phyloP scores from a whole-genome alignment of 2,113 vertebrate species.

The Nibea coibor region DNA sequence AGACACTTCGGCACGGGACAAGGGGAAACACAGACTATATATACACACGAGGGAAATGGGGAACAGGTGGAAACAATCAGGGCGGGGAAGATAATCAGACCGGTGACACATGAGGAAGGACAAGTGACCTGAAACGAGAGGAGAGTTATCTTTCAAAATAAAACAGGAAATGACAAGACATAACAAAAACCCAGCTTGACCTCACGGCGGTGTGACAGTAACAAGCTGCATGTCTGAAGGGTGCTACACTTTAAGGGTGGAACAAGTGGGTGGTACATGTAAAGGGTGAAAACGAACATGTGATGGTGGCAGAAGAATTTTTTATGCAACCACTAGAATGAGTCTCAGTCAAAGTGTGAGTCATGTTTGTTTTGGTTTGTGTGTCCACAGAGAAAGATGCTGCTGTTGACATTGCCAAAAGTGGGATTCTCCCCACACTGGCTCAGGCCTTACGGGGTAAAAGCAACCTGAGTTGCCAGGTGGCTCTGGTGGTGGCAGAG shows the following conservation, averaged over 20 bases:
- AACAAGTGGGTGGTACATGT: neutral
- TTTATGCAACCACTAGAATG: neutral
- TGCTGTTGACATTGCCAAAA: constrained; percentile 78
- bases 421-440: constrained; percentile 83
- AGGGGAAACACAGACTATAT: too few relatives aligned
- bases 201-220: too few relatives aligned
- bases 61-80: too few relatives aligned
- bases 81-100: too few relatives aligned
- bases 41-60: too few relatives aligned
- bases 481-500: constrained; percentile 88
- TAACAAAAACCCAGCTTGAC: too few relatives aligned
- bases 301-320: neutral
- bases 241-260: neutral
- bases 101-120: too few relatives aligned
- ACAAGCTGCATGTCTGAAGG: neutral
- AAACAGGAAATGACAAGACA: too few relatives aligned
- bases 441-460: constrained; percentile 81
- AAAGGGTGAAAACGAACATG: neutral
- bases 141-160: too few relatives aligned
- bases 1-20: too few relatives aligned
- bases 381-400: constrained; percentile 83
- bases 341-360: neutral
- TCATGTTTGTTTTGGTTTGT: neutral
- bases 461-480: constrained; percentile 80
- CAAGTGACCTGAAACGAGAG: too few relatives aligned